A percentile compares a stretch with the other conserved stretches of the same genome.
These are phyloP conservation scores for Proteles cristata DNA, from an alignment of 2,113 vertebrate genomes.

Conservation along the genomic window DNA sequence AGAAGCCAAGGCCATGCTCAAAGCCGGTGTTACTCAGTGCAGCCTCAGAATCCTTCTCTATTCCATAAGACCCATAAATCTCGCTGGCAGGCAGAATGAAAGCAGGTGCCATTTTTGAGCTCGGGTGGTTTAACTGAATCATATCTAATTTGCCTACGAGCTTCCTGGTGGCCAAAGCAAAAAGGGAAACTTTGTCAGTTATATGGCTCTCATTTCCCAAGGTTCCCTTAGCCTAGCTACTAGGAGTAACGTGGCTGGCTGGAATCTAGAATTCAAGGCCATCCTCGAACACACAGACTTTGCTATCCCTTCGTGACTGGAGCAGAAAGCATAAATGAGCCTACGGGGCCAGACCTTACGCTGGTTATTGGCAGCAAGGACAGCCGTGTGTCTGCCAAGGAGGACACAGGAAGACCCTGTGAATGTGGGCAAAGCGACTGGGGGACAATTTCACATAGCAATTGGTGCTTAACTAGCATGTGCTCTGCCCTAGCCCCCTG, in stretches of 20 bases:
- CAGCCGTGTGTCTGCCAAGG: neutral
- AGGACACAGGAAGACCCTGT: neutral
- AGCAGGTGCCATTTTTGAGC: neutral
- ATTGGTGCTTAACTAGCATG: neutral
- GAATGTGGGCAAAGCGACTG: accelerated
- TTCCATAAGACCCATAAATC: neutral
- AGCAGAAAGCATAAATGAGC: neutral
- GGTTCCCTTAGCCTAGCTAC: neutral
- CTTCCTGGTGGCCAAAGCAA: neutral
- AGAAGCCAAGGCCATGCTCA: neutral
- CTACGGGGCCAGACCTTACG: neutral
- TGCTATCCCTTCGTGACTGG: neutral
- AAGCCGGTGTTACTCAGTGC: neutral
- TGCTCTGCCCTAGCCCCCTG: neutral
- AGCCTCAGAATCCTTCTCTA: neutral
- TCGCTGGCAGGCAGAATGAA: neutral
- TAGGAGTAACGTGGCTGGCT: neutral
- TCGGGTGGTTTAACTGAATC: neutral
- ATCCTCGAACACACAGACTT: neutral
- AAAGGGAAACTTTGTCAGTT: neutral
- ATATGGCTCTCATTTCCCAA: neutral
- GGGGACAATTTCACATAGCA: neutral
- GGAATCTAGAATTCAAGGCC: neutral
- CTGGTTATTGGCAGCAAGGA: neutral
- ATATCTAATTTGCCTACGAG: neutral